Evolutionary conservation across 92 coral and sea anemone genomes (phyloP).

Genomic region (Siderastrea siderea): DNA sequence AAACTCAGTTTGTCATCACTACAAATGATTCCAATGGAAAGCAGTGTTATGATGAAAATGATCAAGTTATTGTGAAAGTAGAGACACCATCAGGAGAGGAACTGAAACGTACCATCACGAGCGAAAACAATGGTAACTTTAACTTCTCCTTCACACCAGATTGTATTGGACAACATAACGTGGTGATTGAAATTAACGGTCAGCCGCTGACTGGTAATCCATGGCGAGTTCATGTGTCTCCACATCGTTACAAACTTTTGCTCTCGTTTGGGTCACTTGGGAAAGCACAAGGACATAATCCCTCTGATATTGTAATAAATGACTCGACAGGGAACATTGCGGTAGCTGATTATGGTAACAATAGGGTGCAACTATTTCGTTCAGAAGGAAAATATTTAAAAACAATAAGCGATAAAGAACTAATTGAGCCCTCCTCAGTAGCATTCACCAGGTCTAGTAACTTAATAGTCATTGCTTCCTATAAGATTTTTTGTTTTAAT

Average conservation of each 20-base stretch:
- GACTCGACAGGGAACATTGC: background rate
- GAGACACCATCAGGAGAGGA: slow-evolving; percentile 26
- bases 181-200: slow-evolving; percentile 45
- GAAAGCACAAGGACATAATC: background rate
- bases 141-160: slow-evolving; percentile 51
- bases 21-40: slow-evolving; percentile 56
- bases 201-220: slow-evolving; percentile 61
- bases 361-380: background rate
- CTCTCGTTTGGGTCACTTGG: background rate
- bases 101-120: slow-evolving; percentile 12
- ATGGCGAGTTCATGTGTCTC: slow-evolving; percentile 45
- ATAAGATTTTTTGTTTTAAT: slow-evolving; percentile 21
- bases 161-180: slow-evolving; percentile 53
- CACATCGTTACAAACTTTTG: background rate
- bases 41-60: slow-evolving; percentile 58
- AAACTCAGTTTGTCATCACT: slow-evolving; percentile 38
- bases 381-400: background rate
- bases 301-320: background rate
- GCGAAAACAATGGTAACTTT: slow-evolving; percentile 54
- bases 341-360: background rate
- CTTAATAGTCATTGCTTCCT: slow-evolving; percentile 2
- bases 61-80: slow-evolving; percentile 48
- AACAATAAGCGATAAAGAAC: background rate
- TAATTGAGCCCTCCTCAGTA: background rate
- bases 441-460: slow-evolving; percentile 2